Base-by-base conservation (phyloP, 2,797 vertebrate species). In the Trachurus trachurus region DNA sequence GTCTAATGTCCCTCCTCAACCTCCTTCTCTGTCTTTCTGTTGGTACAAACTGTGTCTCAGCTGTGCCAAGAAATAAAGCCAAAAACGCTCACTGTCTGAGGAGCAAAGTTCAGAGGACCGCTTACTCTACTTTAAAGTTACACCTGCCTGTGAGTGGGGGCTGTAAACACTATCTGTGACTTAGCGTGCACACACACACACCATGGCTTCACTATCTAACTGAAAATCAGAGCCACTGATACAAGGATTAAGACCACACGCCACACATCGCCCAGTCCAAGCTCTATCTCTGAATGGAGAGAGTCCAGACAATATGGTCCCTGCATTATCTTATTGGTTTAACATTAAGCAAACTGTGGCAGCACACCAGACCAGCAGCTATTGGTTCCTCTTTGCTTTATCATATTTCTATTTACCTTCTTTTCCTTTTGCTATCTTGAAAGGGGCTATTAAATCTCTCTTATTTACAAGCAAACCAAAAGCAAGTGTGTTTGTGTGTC, bases 201-300 rank as follows among this genome's bases (percentile, higher is more conserved):
- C 64, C 73, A 71, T 74, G 49, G 44, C 66, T 50, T n/a, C 8
- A 5, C 87, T 95, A 95, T 95, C 94, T 94, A 94, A 96, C 94
- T 69, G 94, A 95, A 95, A 92, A 95, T 95, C 95, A 89, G 88
- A 84, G 81, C 69, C 50, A 54, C 83, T 92, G 94, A 95, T 94
- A 91, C 71, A 76, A 75, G 52, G 63, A 57, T 44, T 70, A 13
- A 29, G 86, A 87, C 79, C 84, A 80, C 88, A 92, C 72, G 64
- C 76, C 84, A 66, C 50, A 71, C 76, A 67, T 78, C 50, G 62
- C 72, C 72, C 66, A 71, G 74, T 71, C 63, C 76, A 45, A 63
- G 70, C 71, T 81, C 82, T 89, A 85, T 93, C 90, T 88, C 34
- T 63, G 66, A 59, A 74, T 64, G 86, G 64, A 87, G 59, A 50